These are phyloP conservation scores for Synanthedon myopaeformis DNA, from an alignment of 2,888 invertebrate species.

Conservation along the genomic window DNA sequence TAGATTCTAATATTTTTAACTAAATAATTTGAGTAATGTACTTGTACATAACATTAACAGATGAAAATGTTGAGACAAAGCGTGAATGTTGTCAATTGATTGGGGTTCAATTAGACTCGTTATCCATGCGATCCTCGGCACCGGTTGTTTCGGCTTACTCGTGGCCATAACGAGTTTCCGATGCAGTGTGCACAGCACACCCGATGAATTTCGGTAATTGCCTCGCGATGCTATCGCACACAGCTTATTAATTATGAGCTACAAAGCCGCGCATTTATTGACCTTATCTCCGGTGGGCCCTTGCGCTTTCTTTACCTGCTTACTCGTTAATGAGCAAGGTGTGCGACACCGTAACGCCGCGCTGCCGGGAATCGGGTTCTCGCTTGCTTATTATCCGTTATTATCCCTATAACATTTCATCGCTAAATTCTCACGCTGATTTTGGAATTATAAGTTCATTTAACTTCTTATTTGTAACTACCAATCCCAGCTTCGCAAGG, in stretches of 20 bases:
- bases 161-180: conserved; percentile 35
- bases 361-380: conserved; percentile 2
- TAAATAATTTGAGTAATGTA: too few relatives aligned
- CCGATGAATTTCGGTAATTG: conserved; percentile 49
- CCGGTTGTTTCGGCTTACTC: conserved; percentile 8
- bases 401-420: neutral
- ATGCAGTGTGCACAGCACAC: conserved; percentile 21
- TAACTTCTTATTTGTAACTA: neutral
- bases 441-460: neutral
- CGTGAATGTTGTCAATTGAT: too few relatives aligned
- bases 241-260: conserved; percentile 56
- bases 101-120: too few relatives aligned
- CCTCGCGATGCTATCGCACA: conserved; percentile 40
- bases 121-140: too few relatives aligned
- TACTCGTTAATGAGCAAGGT: conserved; percentile 46
- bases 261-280: conserved; percentile 57
- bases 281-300: conserved; percentile 62
- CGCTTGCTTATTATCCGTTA: too few relatives aligned
- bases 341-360: conserved; percentile 40
- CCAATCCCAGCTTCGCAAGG: too few relatives aligned
- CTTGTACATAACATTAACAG: too few relatives aligned
- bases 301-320: conserved; percentile 43
- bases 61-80: too few relatives aligned
- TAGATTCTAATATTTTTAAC: too few relatives aligned
- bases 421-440: neutral